Percentiles rank a stretch among this genome's conserved stretches.
Evolutionary conservation across 1,140 invertebrate genomes (phyloP).

Genomic region (Lysiphlebus fabarum): DNA sequence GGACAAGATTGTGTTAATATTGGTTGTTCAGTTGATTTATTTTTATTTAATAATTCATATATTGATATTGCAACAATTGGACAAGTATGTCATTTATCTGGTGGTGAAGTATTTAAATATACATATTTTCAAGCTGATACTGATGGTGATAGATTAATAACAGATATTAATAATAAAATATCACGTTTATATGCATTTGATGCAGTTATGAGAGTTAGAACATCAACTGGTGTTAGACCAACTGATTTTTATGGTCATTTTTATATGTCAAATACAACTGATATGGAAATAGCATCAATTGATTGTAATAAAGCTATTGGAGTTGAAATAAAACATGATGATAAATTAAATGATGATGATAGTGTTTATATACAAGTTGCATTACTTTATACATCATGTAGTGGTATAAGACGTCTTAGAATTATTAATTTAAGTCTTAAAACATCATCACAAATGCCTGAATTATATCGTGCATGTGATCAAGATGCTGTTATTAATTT

Average conservation of each 20-base stretch:
- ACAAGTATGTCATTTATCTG: conserved; percentile 86
- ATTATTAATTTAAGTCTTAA: conserved; percentile 91
- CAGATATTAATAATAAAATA: conserved; percentile 81
- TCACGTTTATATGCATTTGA: conserved; percentile 85
- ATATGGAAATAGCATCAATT: conserved; percentile 91
- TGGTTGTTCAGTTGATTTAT: conserved; percentile 91
- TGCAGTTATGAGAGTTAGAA: conserved; percentile 91
- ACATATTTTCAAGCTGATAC: conserved; percentile 95
- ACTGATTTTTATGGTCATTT: conserved; percentile 97
- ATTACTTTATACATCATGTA: conserved; percentile 90
- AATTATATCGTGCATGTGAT: conserved; percentile 90
- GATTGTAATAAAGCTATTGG: conserved; percentile 80
- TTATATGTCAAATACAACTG: conserved; percentile 97
- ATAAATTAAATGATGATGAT: conserved; percentile 91
- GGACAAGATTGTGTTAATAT: conserved; percentile 87
- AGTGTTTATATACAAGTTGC: conserved; percentile 90
- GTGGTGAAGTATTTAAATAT: conserved; percentile 94
- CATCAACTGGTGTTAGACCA: conserved; percentile 92
- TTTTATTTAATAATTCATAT: conserved; percentile 93
- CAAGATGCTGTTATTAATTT: conserved; percentile 92
- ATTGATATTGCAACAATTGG: conserved; percentile 92
- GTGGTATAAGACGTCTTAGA: conserved; percentile 84
- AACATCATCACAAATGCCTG: conserved; percentile 87
- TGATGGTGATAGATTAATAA: conserved; percentile 86
- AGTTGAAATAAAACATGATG: conserved; percentile 98